Evolutionary conservation across 1,140 invertebrate species (phyloP), one percentile per base, ranked within the genome.

Genomic region (Bombus vancouverensis): DNA sequence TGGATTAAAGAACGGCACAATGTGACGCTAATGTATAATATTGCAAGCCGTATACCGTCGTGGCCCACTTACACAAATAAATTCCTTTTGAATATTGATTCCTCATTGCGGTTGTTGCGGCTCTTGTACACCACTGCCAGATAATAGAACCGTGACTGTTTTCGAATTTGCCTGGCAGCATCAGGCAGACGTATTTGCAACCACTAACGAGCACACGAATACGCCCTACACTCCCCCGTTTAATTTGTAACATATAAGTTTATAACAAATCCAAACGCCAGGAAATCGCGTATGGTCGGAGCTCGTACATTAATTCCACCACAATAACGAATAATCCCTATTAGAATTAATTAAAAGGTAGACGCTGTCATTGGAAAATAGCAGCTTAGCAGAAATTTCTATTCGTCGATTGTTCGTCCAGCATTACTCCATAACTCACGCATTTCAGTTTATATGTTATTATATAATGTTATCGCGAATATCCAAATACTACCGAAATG

Each of bases 21-120:
- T 32, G 28, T 25, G 32, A 82, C 53, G 37, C 28, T 62, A 83
- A 66, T 39, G 59, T 25, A 32, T 15, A 42, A 79, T 81, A 39
- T 39, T 53, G 32, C 65, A 37, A 13, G 13, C 18, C 5, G 47
- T 39, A 15, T 22, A 37, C 4, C 42, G 65, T 32, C 22, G 5
- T 57, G 65, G 72, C 47, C 83, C 74, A 82, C 28, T 76, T 86
- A 75, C 84, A 66, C 87, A 70, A 65, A 72, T 81, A 83, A 83
- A 86, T 88, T 81, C 66, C 81, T 85, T 57, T 82, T 86, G 78
- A 81, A 89, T 88, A 88, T 88, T 74, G 62, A 79, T 86, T 85
- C 70, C 68, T 76, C 66, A 82, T 86, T 79, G 84, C 70, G 62
- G 78, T 39, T 42, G 76, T 81, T 65, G 72, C 66, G 74, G 68